Evolutionary conservation across 2,888 invertebrate species (phyloP).

Genomic region (Leucoptera coffeella): DNA sequence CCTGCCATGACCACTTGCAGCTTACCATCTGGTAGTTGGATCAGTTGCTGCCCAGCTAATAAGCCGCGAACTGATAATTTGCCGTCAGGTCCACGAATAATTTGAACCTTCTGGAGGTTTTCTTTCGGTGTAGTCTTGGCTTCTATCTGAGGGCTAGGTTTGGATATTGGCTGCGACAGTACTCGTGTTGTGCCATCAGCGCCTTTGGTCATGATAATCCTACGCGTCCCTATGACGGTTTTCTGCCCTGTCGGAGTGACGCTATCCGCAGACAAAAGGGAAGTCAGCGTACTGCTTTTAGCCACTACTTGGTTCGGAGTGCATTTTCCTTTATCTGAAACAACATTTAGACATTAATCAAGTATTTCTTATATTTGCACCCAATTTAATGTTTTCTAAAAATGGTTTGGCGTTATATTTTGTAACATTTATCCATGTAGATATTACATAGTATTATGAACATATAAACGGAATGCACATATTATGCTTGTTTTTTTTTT

Average conservation of each 20-base stretch:
- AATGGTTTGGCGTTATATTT: no score
- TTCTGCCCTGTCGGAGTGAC: slow-evolving; percentile 55
- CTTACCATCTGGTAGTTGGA: slow-evolving; percentile 91
- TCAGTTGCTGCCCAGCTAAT: slow-evolving; percentile 86
- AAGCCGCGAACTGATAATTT: slow-evolving; percentile 88
- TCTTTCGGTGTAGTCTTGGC: slow-evolving; percentile 32
- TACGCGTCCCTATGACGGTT: slow-evolving; percentile 57
- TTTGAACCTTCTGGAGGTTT: slow-evolving; percentile 76
- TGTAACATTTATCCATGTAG: no score
- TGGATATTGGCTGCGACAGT: slow-evolving; percentile 55
- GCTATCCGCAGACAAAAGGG: slow-evolving; percentile 50
- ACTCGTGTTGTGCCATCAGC: slow-evolving; percentile 62
- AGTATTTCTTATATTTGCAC: no score
- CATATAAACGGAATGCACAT: no score
- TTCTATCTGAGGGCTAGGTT: slow-evolving; percentile 26
- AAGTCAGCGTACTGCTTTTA: slow-evolving; percentile 64
- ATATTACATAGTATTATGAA: no score
- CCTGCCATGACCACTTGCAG: slow-evolving; percentile 74
- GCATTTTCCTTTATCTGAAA: no score
- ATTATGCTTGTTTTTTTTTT: no score
- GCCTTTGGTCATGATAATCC: slow-evolving; percentile 72
- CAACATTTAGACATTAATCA: no score
- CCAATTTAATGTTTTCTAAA: no score
- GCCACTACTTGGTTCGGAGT: no score
- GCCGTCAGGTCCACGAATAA: slow-evolving; percentile 84